Evolutionary conservation across 2,888 invertebrate species (phyloP).

Genomic region (Piscicola geometra): DNA sequence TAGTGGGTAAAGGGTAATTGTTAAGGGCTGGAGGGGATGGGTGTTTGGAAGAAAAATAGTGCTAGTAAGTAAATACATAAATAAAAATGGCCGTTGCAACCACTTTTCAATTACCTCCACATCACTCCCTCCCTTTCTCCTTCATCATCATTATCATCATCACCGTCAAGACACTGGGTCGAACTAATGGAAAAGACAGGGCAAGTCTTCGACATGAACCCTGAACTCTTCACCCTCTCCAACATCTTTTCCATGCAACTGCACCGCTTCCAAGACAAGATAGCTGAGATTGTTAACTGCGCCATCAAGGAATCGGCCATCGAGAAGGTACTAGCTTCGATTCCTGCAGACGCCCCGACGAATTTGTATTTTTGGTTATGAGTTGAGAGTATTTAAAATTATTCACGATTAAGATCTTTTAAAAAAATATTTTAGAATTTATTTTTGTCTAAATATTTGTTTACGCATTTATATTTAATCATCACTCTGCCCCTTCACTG

Average conservation of each 20-base stretch:
- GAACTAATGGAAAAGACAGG: constrained; percentile 81
- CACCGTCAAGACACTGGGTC: constrained; percentile 70
- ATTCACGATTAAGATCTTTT: too few relatives aligned
- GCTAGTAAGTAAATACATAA: not conserved
- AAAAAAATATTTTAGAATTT: too few relatives aligned
- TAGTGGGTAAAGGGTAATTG: too few relatives aligned
- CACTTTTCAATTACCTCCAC: not conserved
- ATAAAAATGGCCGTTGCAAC: not conserved
- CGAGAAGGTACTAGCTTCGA: constrained; percentile 71
- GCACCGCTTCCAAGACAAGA: constrained; percentile 73
- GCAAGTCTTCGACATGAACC: constrained; percentile 75
- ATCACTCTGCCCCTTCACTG: too few relatives aligned
- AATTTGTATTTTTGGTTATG: too few relatives aligned
- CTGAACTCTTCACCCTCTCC: constrained; percentile 80
- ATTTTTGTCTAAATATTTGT: too few relatives aligned
- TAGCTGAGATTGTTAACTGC: constrained; percentile 77
- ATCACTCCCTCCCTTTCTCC: not conserved
- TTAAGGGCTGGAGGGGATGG: too few relatives aligned
- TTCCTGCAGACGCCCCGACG: too few relatives aligned
- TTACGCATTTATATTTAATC: too few relatives aligned
- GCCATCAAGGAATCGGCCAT: constrained; percentile 86
- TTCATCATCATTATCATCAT: not conserved
- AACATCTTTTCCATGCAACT: constrained; percentile 90
- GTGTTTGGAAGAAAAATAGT: not conserved
- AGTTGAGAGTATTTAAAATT: too few relatives aligned